Percentiles rank a stretch among this genome's conserved stretches.
These are phyloP conservation scores for Panagrolaimus sp. DNA, from an alignment of 1,140 invertebrate species.

Conservation along the genomic window DNA sequence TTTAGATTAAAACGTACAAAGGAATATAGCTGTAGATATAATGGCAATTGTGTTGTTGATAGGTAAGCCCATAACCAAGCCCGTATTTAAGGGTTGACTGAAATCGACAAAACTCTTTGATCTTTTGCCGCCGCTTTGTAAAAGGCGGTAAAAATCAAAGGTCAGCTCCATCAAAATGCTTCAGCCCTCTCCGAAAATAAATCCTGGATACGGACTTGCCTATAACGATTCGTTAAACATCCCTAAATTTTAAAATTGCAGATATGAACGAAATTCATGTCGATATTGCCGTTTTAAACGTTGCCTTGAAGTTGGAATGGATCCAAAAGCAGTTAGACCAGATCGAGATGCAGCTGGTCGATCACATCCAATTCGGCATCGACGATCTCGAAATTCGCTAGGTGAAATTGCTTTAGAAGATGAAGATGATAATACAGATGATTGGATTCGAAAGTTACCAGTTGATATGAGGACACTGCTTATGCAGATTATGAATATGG, in stretches of 20 bases:
- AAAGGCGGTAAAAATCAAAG: no score
- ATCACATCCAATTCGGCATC: conserved; percentile 51
- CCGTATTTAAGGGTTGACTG: no score
- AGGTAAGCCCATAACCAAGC: no score
- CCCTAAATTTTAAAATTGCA: no score
- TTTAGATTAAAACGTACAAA: conserved; percentile 52
- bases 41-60: conserved; percentile 54
- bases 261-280: conserved; percentile 57
- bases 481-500: conserved; percentile 56
- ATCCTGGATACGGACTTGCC: no score
- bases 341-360: conserved; percentile 55
- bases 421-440: conserved; percentile 34
- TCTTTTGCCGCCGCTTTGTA: no score
- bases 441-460: conserved; percentile 54
- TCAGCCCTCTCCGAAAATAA: no score
- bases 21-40: conserved; percentile 53
- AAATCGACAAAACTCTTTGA: no score
- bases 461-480: conserved; percentile 56
- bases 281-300: conserved; percentile 57
- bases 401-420: conserved; percentile 41
- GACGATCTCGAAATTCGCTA: conserved; percentile 35
- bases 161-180: no score
- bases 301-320: conserved; percentile 52
- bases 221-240: no score
- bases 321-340: conserved; percentile 46